Percentiles rank a stretch among this genome's conserved stretches.
Evolutionary conservation across 2,888 invertebrate genomes (phyloP).

Genomic region (Lacanobia oleracea): DNA sequence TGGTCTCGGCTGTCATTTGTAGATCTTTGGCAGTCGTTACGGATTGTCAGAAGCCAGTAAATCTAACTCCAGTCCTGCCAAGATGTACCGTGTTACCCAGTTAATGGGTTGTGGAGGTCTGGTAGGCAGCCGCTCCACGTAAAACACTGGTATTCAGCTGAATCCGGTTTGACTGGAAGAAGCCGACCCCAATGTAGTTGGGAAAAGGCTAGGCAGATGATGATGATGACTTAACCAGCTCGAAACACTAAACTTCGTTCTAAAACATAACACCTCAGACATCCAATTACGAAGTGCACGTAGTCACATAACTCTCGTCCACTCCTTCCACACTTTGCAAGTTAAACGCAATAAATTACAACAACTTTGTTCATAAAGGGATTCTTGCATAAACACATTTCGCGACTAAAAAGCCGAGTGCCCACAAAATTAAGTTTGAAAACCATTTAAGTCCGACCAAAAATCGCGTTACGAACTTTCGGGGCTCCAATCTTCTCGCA

Average conservation of each 20-base stretch:
- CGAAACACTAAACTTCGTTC: background rate
- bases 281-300: conserved; percentile 39
- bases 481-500: conserved; percentile 84
- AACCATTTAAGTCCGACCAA: conserved; percentile 88
- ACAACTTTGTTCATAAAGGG: conserved; percentile 68
- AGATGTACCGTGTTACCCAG: no score
- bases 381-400: conserved; percentile 77
- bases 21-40: no score
- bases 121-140: no score
- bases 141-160: no score
- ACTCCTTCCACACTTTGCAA: conserved; percentile 62
- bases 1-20: no score
- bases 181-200: no score
- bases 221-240: no score
- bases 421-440: conserved; percentile 85
- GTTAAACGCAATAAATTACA: conserved; percentile 66
- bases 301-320: conserved; percentile 30
- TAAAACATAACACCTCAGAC: conserved; percentile 17
- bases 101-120: no score
- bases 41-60: no score
- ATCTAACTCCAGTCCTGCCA: no score
- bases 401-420: conserved; percentile 72
- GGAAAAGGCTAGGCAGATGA: no score
- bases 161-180: no score
- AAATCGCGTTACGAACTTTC: conserved; percentile 87